phyloP scores from a whole-genome alignment of 2,888 invertebrate genomes.

The Noctua janthe region DNA sequence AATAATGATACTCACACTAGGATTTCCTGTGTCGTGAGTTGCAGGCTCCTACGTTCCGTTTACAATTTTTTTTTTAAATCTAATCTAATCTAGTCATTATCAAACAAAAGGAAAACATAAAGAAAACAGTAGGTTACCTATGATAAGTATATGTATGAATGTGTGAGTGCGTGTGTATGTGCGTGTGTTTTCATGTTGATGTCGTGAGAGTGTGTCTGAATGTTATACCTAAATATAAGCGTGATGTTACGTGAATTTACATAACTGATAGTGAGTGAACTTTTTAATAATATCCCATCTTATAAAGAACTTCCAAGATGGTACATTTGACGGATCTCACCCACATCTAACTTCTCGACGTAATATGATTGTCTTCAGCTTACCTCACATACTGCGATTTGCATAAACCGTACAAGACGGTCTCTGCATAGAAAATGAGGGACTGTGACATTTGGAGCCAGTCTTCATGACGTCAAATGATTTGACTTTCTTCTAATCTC shows the following conservation, averaged over 20 bases:
- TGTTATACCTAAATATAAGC: neutral
- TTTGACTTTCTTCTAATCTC: slow-evolving; percentile 1
- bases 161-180: too few species aligned
- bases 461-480: neutral
- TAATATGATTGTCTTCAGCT: slow-evolving; percentile 48
- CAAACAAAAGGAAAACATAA: too few species aligned
- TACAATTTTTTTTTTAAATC: too few species aligned
- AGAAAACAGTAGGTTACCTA: too few species aligned
- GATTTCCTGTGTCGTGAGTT: too few species aligned
- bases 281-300: neutral
- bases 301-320: neutral
- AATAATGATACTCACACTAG: too few species aligned
- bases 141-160: too few species aligned
- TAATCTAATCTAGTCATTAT: too few species aligned
- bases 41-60: too few species aligned
- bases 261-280: neutral
- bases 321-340: slow-evolving; percentile 19
- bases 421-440: slow-evolving; percentile 43
- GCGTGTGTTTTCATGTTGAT: too few species aligned
- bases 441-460: slow-evolving; percentile 10
- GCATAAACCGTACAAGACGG: slow-evolving; percentile 38
- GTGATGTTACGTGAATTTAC: neutral
- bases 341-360: slow-evolving; percentile 1
- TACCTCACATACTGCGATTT: slow-evolving; percentile 39
- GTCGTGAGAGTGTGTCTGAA: too few species aligned